A percentile compares a stretch with the other conserved stretches of the same genome.
phyloP scores from a whole-genome alignment of 2,113 vertebrate genomes.

The Diadophis punctatus region DNA sequence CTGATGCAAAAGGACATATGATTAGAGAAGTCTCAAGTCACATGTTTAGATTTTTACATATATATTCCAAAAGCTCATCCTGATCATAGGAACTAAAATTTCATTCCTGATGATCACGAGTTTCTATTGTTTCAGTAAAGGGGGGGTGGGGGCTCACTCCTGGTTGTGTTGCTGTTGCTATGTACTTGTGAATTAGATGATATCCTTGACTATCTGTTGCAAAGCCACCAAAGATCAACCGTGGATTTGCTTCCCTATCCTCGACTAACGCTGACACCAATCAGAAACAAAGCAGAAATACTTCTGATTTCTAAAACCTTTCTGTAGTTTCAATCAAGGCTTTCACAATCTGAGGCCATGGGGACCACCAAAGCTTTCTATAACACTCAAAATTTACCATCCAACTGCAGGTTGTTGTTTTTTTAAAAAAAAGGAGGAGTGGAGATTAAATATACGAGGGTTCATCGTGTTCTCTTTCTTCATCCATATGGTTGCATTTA shows the following conservation, averaged over 20 bases:
- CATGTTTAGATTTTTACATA: not conserved
- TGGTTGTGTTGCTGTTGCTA: not conserved
- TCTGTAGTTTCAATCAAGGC: not conserved
- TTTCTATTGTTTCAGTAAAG: not conserved
- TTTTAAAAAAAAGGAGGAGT: not conserved
- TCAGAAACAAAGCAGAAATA: not conserved
- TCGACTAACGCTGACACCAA: not conserved
- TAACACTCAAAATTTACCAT: not conserved
- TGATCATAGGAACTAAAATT: not conserved
- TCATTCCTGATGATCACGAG: not conserved
- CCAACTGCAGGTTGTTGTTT: not conserved
- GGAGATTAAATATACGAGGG: not conserved
- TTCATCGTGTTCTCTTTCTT: not conserved
- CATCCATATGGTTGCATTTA: not conserved
- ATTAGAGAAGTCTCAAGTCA: not conserved
- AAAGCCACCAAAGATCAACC: not conserved
- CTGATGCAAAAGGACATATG: not conserved
- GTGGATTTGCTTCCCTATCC: not conserved
- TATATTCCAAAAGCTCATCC: not conserved
- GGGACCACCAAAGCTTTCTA: not conserved
- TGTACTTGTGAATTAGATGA: not conserved
- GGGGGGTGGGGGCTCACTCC: not conserved
- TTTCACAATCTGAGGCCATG: not conserved
- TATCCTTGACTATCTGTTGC: not conserved
- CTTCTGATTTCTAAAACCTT: not conserved